Evolutionary conservation across 2,888 invertebrate species (phyloP), one percentile per base, ranked within the genome.

Genomic region (Gymnocheta viridis): DNA sequence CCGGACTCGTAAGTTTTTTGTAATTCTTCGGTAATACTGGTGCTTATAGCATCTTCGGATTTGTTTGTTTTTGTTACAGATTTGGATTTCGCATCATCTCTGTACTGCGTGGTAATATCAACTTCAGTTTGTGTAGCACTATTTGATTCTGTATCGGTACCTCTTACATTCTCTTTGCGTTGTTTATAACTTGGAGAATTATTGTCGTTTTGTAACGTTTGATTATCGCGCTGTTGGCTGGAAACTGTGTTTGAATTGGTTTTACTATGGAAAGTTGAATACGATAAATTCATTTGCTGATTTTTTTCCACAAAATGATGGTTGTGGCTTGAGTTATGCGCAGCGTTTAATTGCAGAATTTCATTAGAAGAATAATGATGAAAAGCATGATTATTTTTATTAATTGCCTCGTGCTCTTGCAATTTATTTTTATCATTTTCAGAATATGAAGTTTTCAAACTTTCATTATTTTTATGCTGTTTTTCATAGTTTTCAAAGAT

Each of bases 11-110:
- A 17, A 60, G 82, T 80, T 82, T 78, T 77, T 86, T 87, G 56
- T 70, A 86, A 17, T 78, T 87, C 66, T 70, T 86, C 66, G 19
- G 83, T n/a, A 79, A 87, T 73, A 69, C 86, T 80, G 66, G 85
- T 60, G 74, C 62, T 44, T 72, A 38, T 32, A 6, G 29, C 32
- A 14, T 56, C 4, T 2, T 44, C 35, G 0, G 41, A 24, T 41
- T 79, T 73, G 4, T n/a, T 29, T 4, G 38, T 22, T 35, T 51
- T 47, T n/a, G 22, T 38, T 10, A 14, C 0, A 0, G 24, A n/a
- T 38, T 60, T 41, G 35, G 66, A 41, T 41, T 9, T 58, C 17
- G 29, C 3, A 5, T 1, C 4, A 32, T 41, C 27, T 38, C 4
- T 54, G n/a, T n/a, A n/a, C n/a, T n/a, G n/a, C n/a, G n/a, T n/a